Conservation (phyloP, 1,140 invertebrate species). For the Drosophila teissieri region DNA sequence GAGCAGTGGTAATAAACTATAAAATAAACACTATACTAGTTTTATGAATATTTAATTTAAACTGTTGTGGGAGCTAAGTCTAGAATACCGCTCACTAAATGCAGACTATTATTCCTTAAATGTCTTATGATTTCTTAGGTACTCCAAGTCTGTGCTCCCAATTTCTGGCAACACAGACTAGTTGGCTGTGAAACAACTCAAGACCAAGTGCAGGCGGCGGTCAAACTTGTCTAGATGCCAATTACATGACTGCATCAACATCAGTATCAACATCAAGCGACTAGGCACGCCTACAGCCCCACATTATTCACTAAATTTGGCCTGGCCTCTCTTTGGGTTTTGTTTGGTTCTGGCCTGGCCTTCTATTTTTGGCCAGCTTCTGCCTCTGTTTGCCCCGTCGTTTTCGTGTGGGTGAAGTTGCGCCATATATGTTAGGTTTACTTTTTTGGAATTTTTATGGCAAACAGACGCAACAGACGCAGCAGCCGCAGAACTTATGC, state of each 20-base stretch:
- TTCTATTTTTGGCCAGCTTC: slow-evolving; percentile 58
- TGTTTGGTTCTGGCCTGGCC: slow-evolving; percentile 13
- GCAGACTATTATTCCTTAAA: neutral
- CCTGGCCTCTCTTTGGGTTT: slow-evolving; percentile 45
- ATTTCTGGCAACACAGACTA: slow-evolving; percentile 22
- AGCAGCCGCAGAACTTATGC: slow-evolving; percentile 55
- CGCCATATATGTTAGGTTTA: slow-evolving; percentile 38
- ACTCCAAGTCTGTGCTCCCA: neutral
- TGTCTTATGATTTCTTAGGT: neutral
- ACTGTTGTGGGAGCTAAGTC: no score
- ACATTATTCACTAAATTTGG: slow-evolving; percentile 56
- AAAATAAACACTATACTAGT: no score
- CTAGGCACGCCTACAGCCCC: slow-evolving; percentile 56
- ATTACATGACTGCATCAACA: slow-evolving; percentile 70
- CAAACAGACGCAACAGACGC: slow-evolving; percentile 65
- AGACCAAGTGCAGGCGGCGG: slow-evolving; percentile 64
- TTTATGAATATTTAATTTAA: no score
- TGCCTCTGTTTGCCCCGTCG: slow-evolving; percentile 4
- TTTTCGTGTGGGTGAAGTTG: slow-evolving; percentile 36
- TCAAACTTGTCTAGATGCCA: slow-evolving; percentile 73
- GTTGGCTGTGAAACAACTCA: slow-evolving; percentile 19
- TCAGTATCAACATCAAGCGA: neutral
- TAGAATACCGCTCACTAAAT: no score
- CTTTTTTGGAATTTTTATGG: slow-evolving; percentile 70
- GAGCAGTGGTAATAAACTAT: no score